phyloP scores from a whole-genome alignment of 2,113 vertebrate genomes.

The Psittacus erithacus region DNA sequence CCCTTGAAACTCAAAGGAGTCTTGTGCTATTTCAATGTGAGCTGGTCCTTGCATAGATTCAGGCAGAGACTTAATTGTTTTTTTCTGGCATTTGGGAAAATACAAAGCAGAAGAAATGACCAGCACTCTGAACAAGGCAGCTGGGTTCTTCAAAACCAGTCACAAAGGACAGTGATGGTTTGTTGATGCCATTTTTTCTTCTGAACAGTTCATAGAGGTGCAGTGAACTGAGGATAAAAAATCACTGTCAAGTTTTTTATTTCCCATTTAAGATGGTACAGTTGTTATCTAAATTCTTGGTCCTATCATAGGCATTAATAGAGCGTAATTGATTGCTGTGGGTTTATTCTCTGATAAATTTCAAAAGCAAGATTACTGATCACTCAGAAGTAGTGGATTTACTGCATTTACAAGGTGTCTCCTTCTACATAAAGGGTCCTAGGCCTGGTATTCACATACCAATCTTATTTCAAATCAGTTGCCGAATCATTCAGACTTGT shows the following conservation, averaged over 20 bases:
- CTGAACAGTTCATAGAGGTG: neutral
- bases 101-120: neutral
- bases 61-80: neutral
- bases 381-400: neutral
- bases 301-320: neutral
- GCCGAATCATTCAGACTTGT: neutral
- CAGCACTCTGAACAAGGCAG: neutral
- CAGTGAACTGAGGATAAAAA: neutral
- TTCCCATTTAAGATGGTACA: neutral
- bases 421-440: neutral
- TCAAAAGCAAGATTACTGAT: neutral
- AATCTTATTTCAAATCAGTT: neutral
- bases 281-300: neutral
- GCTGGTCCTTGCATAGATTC: neutral
- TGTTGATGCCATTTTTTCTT: neutral
- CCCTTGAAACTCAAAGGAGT: neutral
- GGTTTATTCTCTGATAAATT: neutral
- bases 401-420: neutral
- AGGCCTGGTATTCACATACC: neutral
- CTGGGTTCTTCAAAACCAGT: neutral
- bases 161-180: neutral
- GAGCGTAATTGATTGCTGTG: neutral
- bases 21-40: neutral
- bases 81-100: neutral
- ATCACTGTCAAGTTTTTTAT: neutral